Conservation (phyloP, 2,113 vertebrate genomes). For the Gracilinanus agilis region DNA sequence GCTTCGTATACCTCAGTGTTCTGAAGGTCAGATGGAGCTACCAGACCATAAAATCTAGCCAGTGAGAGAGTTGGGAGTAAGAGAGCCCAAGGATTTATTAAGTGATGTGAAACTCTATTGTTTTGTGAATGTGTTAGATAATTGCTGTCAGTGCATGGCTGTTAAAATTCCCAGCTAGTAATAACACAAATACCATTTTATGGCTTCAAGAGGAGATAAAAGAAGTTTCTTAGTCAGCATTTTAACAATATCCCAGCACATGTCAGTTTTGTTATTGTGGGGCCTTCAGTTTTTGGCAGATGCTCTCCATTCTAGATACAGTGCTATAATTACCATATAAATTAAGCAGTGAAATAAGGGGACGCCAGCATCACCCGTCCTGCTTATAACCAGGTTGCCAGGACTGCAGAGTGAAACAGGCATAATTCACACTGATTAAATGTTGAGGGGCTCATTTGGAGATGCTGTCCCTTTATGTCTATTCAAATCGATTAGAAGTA, state of each 20-base stretch:
- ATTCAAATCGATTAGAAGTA: slow-evolving; percentile 82
- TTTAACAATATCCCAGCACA: slow-evolving; percentile 81
- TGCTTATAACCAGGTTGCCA: slow-evolving; percentile 78
- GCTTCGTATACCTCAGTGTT: slow-evolving; percentile 80
- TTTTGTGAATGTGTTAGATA: slow-evolving; percentile 87
- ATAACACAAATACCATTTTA: slow-evolving; percentile 85
- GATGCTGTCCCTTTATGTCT: slow-evolving; percentile 79
- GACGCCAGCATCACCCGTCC: slow-evolving; percentile 78
- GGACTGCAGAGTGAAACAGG: slow-evolving; percentile 80
- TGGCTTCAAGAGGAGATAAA: slow-evolving; percentile 85
- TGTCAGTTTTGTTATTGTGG: slow-evolving; percentile 84
- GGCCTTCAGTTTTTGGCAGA: slow-evolving; percentile 84
- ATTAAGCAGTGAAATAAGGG: slow-evolving; percentile 84
- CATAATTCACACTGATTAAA: slow-evolving; percentile 75
- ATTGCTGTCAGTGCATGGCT: slow-evolving; percentile 87
- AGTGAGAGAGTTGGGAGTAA: slow-evolving; percentile 83
- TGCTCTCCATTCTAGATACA: slow-evolving; percentile 82
- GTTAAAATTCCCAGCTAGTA: slow-evolving; percentile 87
- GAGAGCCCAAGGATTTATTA: slow-evolving; percentile 87
- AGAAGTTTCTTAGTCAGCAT: slow-evolving; percentile 87
- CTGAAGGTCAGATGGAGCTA: slow-evolving; percentile 83
- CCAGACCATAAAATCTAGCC: slow-evolving; percentile 90
- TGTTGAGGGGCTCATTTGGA: slow-evolving; percentile 75
- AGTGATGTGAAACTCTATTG: slow-evolving; percentile 87
- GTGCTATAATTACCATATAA: slow-evolving; percentile 87